phyloP scores from a whole-genome alignment of 2,113 vertebrate species.

The Chloropsis hardwickii region DNA sequence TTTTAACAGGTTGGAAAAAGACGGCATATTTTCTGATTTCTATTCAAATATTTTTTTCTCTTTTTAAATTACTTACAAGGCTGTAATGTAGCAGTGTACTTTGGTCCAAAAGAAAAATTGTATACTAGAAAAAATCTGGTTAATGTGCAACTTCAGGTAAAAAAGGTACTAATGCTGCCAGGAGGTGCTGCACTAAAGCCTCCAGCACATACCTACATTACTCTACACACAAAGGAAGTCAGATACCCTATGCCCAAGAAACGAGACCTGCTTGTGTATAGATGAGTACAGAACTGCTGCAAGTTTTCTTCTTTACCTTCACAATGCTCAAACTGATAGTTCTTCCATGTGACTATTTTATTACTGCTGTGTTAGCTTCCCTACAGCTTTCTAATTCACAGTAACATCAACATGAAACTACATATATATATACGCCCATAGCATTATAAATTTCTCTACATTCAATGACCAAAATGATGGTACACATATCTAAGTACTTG shows the following conservation, averaged over 20 bases:
- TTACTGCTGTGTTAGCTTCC: background rate
- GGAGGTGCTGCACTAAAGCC: background rate
- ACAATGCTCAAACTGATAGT: background rate
- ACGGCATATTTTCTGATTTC: background rate
- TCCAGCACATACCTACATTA: background rate
- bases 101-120: background rate
- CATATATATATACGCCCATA: background rate
- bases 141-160: background rate
- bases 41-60: background rate
- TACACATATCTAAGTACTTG: background rate
- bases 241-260: background rate
- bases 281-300: background rate
- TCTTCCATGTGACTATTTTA: background rate
- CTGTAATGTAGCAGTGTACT: background rate
- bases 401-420: background rate
- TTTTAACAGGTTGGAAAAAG: background rate
- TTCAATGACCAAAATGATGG: background rate
- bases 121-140: background rate
- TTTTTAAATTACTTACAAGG: background rate
- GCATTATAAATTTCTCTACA: background rate
- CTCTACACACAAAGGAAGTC: background rate
- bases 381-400: background rate
- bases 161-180: background rate
- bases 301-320: background rate
- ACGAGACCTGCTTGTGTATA: background rate